phyloP scores from a whole-genome alignment of 1,140 invertebrate genomes.

The Streblospio benedicti region DNA sequence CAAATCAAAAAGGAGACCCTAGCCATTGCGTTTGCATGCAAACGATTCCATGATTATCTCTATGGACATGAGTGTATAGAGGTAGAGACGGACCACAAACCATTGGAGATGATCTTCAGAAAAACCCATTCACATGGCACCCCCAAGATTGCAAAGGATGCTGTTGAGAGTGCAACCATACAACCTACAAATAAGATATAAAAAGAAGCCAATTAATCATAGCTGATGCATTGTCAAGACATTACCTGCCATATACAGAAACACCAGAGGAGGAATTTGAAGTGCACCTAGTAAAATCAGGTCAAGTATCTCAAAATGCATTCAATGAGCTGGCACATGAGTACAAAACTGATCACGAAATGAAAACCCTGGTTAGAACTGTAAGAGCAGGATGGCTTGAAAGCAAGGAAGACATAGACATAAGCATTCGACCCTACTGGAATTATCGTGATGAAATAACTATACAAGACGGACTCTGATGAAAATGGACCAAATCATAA shows the following conservation, averaged over 20 bases:
- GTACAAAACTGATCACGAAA: background rate
- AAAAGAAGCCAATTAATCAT: constrained; percentile 41
- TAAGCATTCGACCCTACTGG: constrained; percentile 12
- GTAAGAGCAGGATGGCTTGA: constrained; percentile 3
- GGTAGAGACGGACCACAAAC: constrained; percentile 38
- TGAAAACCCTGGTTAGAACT: background rate
- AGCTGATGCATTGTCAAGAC: constrained; percentile 31
- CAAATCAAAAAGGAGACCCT: constrained; percentile 50
- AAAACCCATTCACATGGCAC: constrained; percentile 42
- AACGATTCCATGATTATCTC: constrained; percentile 41
- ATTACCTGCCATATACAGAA: no score
- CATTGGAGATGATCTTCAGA: constrained; percentile 40
- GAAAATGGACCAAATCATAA: constrained; percentile 18
- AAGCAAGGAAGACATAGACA: no score
- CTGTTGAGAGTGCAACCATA: constrained; percentile 44
- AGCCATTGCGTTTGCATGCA: constrained; percentile 46
- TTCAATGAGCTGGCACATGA: constrained; percentile 37
- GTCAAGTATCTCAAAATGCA: no score
- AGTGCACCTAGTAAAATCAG: no score
- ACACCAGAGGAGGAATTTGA: no score
- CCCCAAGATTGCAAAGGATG: constrained; percentile 45
- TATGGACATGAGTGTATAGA: constrained; percentile 31
- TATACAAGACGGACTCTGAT: constrained; percentile 18
- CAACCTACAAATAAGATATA: constrained; percentile 44
- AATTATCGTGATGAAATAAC: constrained; percentile 20